Evolutionary conservation across 2,113 vertebrate species (phyloP), one percentile per base, ranked within the genome.

Genomic region (Toxotes chatareus): DNA sequence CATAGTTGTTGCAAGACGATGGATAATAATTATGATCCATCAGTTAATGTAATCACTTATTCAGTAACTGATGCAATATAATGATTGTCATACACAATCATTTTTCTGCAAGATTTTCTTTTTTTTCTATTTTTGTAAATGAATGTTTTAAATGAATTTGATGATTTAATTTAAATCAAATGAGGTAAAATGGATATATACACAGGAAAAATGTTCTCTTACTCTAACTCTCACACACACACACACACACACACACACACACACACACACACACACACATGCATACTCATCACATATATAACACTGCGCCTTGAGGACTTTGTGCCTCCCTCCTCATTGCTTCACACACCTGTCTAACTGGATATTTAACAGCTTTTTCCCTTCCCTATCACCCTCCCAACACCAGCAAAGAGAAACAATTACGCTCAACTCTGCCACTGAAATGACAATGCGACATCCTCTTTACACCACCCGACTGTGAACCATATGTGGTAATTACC

Each of bases 401-500:
- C 70, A 68, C 84, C 78, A 87, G 79, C 87, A 73, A 64, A 86
- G 79, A 87, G 86, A 93, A 89, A 93, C 87, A 90, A 92, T 93
- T 91, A 93, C 60, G 74, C 82, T 92, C 83, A 86, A 79, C 86
- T 90, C 88, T 86, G 75, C 82, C 67, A 89, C 78, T 77, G 83
- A 91, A 91, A 88, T 90, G 87, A 91, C 91, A 93, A 89, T 84
- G 76, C 76, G 56, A 86, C 86, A 87, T 90, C 80, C 86, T 81
- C 77, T 82, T 89, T 86, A 81, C 89, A 90, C 87, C 83, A 79
- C 70, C 79, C 49, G 68, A 76, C 84, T 91, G 89, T 93, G 92
- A 92, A 87, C 89, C 75, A 67, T 92, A 90, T 90, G 91, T 88
- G 88, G 93, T 94, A 94, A 95, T 95, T 95, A 93, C 89, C 86